Evolutionary conservation across 2,888 invertebrate genomes (phyloP), one percentile per base, ranked within the genome.

Genomic region (Thysanoteuthis rhombus): DNA sequence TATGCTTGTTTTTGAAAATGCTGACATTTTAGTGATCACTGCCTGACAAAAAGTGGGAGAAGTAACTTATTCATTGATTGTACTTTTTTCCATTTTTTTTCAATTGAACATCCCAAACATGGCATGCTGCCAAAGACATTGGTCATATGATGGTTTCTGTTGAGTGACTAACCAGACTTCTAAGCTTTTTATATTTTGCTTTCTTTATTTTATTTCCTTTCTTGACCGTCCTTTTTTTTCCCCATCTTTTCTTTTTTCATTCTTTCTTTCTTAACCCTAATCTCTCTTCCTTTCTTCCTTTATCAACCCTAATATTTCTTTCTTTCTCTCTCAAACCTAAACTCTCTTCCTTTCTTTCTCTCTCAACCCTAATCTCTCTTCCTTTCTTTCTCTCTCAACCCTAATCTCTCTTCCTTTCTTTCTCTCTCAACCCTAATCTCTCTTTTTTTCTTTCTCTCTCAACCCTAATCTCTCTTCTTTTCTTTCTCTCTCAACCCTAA

Each of bases 281-380:
- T 58, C 40, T 52, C 47, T 75, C 36, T 75, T 52, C 28, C 36
- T 32, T 32, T 38, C 75, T 92, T 36, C 45, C 42, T 75, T 38
- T 42, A 42, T 39, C 22, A 38, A 36, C 47, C 28, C 45, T 52
- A n/a, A n/a, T n/a, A 28, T 58, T 52, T 89, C 47, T 16, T 40
- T 25, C 45, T 75, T 42, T 92, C 38, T 92, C 93, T 93, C 36
- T 93, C 93, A 52, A 40, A 92, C 92, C 42, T 40, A 47, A 39
- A 19, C 36, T 58, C 92, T 58, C 42, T 1, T 32, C 6, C n/a
- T 28, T 42, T 47, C 36, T 89, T n/a, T 52, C 92, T 36, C 28
- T 58, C 92, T 52, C 45, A 40, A 58, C 39, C 92, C 12, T 89
- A 36, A 42, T n/a, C 92, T 47, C n/a, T 32, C 40, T 5, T 89